Evolutionary conservation across 2,888 invertebrate species (phyloP).

Genomic region (Arrhopalites spinosus): DNA sequence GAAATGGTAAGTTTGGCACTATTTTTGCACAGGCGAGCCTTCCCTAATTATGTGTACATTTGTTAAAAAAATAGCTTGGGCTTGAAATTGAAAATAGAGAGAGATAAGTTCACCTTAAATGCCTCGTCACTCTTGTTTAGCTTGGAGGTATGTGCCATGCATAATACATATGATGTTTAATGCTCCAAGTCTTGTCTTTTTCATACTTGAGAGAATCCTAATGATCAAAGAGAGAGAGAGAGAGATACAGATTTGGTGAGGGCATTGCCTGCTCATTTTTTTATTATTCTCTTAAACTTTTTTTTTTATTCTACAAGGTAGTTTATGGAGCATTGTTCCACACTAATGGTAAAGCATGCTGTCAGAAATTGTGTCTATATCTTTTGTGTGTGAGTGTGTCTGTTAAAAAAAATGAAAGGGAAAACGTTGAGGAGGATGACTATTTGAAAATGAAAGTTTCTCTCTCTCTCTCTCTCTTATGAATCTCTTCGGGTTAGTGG

Average conservation of each 20-base stretch:
- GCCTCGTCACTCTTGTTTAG: not conserved
- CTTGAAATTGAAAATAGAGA: too few species aligned
- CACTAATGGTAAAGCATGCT: not conserved
- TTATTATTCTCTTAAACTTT: not conserved
- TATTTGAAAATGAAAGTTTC: conserved; percentile 29
- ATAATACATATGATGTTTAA: too few species aligned
- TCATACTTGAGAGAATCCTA: not conserved
- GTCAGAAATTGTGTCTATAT: too few species aligned
- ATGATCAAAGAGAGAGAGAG: not conserved
- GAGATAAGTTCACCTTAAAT: not conserved
- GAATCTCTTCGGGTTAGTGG: conserved; percentile 36
- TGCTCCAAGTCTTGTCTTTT: not conserved
- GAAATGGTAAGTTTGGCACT: too few species aligned
- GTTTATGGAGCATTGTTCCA: conserved; percentile 27
- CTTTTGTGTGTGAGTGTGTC: not conserved
- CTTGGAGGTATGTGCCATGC: not conserved
- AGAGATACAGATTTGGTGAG: conserved; percentile 4
- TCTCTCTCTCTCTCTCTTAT: conserved; percentile 7
- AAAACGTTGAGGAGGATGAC: conserved; percentile 15
- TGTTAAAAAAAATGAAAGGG: conserved; percentile 28
- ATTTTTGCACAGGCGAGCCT: too few species aligned
- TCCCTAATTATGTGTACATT: too few species aligned
- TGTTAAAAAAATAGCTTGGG: too few species aligned
- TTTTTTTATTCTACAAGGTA: not conserved
- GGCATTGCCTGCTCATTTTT: conserved; percentile 30